Evolutionary conservation across 2,888 invertebrate species (phyloP), one percentile per base, ranked within the genome.

Genomic region (Parnassius apollo): DNA sequence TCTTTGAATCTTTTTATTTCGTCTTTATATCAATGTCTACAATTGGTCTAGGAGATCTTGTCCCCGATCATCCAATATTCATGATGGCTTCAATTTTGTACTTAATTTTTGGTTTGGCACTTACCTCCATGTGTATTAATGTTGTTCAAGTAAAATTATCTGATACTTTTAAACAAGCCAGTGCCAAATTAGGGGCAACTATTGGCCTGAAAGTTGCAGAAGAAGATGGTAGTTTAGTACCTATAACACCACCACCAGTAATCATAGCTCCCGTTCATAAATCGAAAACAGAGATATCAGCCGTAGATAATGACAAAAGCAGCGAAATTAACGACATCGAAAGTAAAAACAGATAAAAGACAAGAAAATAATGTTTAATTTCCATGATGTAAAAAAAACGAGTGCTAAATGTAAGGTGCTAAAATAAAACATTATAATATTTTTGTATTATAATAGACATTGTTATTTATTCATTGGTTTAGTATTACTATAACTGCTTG

Each of bases 81-180:
- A 97, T 99, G 95, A 96, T 99, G 93, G 94, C 96, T 61, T 97
- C 98, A 48, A 98, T 98, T 74, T 93, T 98, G 55, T 98, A 99
- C 80, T 92, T 99, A 62, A 95, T 99, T 25, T 97, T 99, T 75
- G 99, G 99, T 9, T 92, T 99, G 65, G 97, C 99, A 0, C 92
- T 99, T 22, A 98, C 98, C 58, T 98, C 98, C 70, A 98, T 99
- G 98, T 97, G 98, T 84, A 97, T 99, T 75, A 98, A 98, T 78
- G 98, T 99, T 13, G 97, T 98, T 0, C 98, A 98, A 92, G 95
- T 95, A 53, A 95, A 94, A 79, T 74, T 95, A 52, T 96, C 96
- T 54, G 94, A 96, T 81, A 96, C 96, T 1, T 97, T 97, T 78
- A 95, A 94, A 71, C 94, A 95, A 69, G 97, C 97, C 0, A 96